A percentile compares a stretch with the other conserved stretches of the same genome.
Conservation (phyloP, 2,113 vertebrate species). For the Echinops telfairi region DNA sequence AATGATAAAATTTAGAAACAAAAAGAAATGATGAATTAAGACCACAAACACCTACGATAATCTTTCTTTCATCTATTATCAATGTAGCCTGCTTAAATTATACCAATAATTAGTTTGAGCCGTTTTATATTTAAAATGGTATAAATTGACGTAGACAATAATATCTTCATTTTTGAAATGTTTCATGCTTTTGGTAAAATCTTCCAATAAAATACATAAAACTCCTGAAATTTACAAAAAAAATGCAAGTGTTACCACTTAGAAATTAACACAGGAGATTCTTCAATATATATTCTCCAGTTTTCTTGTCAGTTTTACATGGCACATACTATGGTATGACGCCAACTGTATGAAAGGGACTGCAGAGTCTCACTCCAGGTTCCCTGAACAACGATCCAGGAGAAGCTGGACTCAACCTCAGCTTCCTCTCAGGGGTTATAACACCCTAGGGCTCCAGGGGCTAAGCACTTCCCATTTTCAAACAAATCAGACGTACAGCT, state of each 20-base stretch:
- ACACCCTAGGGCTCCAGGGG: not conserved
- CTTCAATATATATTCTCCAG: conserved; percentile 7
- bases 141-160: conserved; percentile 40
- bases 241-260: not conserved
- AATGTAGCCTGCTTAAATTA: not conserved
- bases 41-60: not conserved
- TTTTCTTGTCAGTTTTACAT: not conserved
- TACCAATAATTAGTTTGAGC: not conserved
- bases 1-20: not conserved
- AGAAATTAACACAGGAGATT: not conserved
- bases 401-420: not conserved
- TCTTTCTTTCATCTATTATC: not conserved
- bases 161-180: conserved; percentile 41
- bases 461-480: not conserved
- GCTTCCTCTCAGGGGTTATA: not conserved
- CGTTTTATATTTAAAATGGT: conserved; percentile 7
- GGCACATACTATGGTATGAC: not conserved
- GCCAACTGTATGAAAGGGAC: not conserved
- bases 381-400: not conserved
- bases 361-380: not conserved
- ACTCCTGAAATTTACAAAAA: conserved; percentile 23
- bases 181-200: not conserved
- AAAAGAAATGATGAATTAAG: conserved; percentile 6
- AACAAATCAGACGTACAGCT: not conserved
- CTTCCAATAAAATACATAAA: conserved; percentile 41